Conservation (phyloP, 2,888 invertebrate species). For the Apodemia zela region DNA sequence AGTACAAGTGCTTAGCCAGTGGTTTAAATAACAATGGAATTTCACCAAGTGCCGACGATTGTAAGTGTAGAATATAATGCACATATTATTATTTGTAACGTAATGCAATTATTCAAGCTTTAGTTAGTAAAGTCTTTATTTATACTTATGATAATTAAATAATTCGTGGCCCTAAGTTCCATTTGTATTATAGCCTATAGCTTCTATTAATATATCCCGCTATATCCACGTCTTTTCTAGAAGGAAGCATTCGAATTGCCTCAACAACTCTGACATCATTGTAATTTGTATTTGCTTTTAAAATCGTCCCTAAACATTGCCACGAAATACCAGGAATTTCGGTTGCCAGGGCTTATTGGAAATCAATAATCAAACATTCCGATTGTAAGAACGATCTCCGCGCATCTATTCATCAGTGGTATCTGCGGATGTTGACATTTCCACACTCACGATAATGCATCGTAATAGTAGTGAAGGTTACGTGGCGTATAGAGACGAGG, state of each 20-base stretch:
- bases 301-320: not conserved
- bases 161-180: too few species aligned
- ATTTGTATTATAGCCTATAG: too few species aligned
- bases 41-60: too few species aligned
- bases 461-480: constrained; percentile 3
- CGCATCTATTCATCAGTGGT: not conserved
- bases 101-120: too few species aligned
- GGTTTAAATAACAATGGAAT: too few species aligned
- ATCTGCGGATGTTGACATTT: constrained; percentile 23
- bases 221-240: not conserved
- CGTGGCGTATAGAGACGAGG: not conserved
- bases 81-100: not conserved
- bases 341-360: constrained; percentile 11
- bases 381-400: constrained; percentile 6
- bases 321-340: constrained; percentile 6
- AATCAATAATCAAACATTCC: constrained; percentile 21
- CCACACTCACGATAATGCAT: not conserved
- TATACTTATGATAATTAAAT: too few species aligned
- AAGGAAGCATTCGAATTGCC: not conserved
- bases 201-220: not conserved
- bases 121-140: too few species aligned
- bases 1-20: too few species aligned
- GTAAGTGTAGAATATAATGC: too few species aligned
- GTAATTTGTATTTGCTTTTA: not conserved
- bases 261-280: not conserved